These are phyloP conservation scores for Drosophila seguyi DNA, from an alignment of 1,140 invertebrate genomes.

Conservation along the genomic window DNA sequence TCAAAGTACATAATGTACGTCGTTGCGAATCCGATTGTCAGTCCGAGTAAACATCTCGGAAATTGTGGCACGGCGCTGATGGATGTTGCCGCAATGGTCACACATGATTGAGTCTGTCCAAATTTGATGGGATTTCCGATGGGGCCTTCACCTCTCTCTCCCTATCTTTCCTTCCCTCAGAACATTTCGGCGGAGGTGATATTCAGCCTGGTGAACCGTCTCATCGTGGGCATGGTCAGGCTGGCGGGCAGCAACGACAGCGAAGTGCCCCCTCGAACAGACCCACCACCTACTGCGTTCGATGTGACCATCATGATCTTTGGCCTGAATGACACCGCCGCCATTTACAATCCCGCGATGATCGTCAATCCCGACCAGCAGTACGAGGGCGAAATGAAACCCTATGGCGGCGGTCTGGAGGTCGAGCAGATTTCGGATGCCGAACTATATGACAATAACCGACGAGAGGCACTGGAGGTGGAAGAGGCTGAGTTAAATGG, in stretches of 20 bases:
- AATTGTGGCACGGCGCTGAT: conserved; percentile 28
- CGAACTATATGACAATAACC: conserved; percentile 11
- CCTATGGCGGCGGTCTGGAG: conserved; percentile 13
- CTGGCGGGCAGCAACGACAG: conserved; percentile 38
- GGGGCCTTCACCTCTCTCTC: neutral
- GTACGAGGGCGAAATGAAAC: conserved; percentile 53
- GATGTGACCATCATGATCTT: conserved; percentile 70
- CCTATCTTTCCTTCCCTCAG: conserved; percentile 34
- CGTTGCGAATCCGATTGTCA: conserved; percentile 19
- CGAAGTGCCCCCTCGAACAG: neutral
- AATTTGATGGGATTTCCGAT: conserved; percentile 11
- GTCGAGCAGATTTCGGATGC: neutral
- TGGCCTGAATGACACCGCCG: conserved; percentile 57
- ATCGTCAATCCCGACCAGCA: conserved; percentile 64
- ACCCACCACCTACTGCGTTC: conserved; percentile 25
- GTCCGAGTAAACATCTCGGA: conserved; percentile 29
- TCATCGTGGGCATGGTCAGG: conserved; percentile 61
- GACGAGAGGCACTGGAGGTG: conserved; percentile 14
- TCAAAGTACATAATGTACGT: conserved; percentile 41
- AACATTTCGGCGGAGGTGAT: conserved; percentile 76
- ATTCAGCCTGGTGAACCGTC: conserved; percentile 66
- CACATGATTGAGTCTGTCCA: conserved; percentile 43
- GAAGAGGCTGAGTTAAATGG: conserved; percentile 4
- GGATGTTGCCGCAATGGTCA: conserved; percentile 25
- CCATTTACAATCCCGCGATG: conserved; percentile 45